A percentile compares a stretch with the other conserved stretches of the same genome.
phyloP scores from a whole-genome alignment of 2,888 invertebrate species.

The Sceliomorpha sp. region DNA sequence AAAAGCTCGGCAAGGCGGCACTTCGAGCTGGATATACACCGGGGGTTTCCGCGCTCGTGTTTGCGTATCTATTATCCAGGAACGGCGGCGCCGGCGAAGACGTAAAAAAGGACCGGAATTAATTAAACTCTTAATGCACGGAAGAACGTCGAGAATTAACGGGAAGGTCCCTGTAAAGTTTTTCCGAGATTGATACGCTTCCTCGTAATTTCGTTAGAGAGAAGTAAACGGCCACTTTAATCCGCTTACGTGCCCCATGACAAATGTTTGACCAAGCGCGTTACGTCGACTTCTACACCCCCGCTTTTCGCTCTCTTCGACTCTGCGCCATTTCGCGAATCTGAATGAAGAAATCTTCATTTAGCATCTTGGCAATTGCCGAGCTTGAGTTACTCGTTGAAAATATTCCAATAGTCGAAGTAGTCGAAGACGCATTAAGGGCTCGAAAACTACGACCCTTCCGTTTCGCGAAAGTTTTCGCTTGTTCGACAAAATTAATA shows the following conservation, averaged over 20 bases:
- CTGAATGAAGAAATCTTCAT: conserved; percentile 50
- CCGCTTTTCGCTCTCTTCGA: conserved; percentile 37
- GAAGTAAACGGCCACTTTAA: conserved; percentile 58
- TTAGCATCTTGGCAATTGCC: conserved; percentile 38
- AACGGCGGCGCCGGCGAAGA: conserved; percentile 25
- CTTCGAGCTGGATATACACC: conserved; percentile 13
- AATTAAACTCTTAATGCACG: conserved; percentile 66
- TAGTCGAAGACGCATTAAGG: background rate
- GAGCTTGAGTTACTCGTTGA: conserved; percentile 39
- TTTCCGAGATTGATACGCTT: conserved; percentile 56
- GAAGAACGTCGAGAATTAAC: conserved; percentile 52
- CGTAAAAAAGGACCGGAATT: conserved; percentile 63
- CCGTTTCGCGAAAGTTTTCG: conserved; percentile 5
- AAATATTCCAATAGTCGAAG: conserved; percentile 25
- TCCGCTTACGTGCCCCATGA: conserved; percentile 56
- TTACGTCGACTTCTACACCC: conserved; percentile 31
- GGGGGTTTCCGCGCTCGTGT: conserved; percentile 40
- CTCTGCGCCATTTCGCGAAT: conserved; percentile 36
- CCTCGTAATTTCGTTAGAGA: conserved; percentile 56
- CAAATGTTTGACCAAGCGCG: conserved; percentile 56
- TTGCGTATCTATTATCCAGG: conserved; percentile 54
- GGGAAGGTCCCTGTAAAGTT: conserved; percentile 47
- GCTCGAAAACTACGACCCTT: background rate
- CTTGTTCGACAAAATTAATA: conserved; percentile 4
- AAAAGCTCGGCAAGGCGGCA: conserved; percentile 16